Percentiles rank a stretch among this genome's conserved stretches.
These are phyloP conservation scores for Pachycephus smyrnensis DNA, from an alignment of 2,888 invertebrate species.

Conservation along the genomic window DNA sequence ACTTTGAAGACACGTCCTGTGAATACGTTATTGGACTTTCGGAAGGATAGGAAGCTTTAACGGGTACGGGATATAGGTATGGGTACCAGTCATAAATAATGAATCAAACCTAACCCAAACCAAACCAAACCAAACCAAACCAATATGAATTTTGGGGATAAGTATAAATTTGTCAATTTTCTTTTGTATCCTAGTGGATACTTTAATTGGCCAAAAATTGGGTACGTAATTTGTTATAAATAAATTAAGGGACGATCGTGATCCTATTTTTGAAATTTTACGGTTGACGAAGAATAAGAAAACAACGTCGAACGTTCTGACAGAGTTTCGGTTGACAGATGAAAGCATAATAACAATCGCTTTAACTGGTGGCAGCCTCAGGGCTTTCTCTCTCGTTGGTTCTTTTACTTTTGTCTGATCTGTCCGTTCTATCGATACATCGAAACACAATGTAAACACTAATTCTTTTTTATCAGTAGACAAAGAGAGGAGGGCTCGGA, in stretches of 20 bases:
- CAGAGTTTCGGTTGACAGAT: neutral
- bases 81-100: neutral
- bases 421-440: neutral
- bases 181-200: neutral
- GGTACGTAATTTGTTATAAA: neutral
- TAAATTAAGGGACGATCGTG: neutral
- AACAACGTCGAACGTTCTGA: neutral
- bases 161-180: neutral
- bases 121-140: too few relatives aligned
- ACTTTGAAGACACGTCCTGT: neutral
- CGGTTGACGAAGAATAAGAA: neutral
- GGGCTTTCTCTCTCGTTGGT: neutral
- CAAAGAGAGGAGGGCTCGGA: neutral
- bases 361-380: too few relatives aligned
- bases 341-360: neutral
- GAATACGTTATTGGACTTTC: neutral
- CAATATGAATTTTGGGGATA: too few relatives aligned
- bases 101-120: neutral
- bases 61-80: neutral
- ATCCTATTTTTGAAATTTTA: neutral
- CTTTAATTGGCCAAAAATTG: neutral
- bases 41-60: neutral
- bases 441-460: neutral
- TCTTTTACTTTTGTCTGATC: neutral
- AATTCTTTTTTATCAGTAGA: neutral